These are phyloP conservation scores for Pipistrellus pygmaeus DNA, from an alignment of 2,797 vertebrate genomes.

Conservation along the genomic window DNA sequence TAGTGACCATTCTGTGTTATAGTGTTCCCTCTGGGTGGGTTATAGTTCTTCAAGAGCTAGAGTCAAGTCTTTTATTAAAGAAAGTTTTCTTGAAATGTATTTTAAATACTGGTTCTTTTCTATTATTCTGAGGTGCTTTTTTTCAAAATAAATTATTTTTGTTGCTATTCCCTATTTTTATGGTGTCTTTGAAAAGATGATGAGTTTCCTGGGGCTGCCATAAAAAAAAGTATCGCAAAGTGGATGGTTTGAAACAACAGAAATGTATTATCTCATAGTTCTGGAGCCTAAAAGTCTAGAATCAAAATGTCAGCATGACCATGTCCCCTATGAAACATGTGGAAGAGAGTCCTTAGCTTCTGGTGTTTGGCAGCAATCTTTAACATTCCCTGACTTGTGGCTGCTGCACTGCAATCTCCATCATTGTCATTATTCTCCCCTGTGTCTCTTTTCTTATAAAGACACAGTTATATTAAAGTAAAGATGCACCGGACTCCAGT, in stretches of 20 bases:
- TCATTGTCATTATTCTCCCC: not conserved
- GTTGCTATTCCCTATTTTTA: conserved; percentile 9
- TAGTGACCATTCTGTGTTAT: not conserved
- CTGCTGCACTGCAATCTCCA: not conserved
- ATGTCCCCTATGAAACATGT: not conserved
- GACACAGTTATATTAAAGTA: not conserved
- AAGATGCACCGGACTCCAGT: not conserved
- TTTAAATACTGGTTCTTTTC: not conserved
- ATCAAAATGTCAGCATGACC: not conserved
- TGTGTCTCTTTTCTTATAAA: not conserved
- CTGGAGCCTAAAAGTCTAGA: not conserved
- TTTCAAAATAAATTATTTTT: not conserved
- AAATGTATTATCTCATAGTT: not conserved
- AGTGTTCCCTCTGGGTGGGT: not conserved
- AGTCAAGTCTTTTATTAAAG: not conserved
- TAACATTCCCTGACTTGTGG: not conserved
- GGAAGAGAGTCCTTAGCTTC: not conserved
- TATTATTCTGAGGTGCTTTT: not conserved
- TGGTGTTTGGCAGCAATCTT: not conserved
- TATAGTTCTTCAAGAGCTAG: not conserved
- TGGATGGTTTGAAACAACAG: not conserved
- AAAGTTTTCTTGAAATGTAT: not conserved
- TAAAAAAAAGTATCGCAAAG: not conserved
- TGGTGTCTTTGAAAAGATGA: not conserved
- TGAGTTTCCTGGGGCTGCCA: not conserved